A percentile compares a stretch with the other conserved stretches of the same genome.
These are phyloP conservation scores for Tragelaphus buxtoni DNA, from an alignment of 2,113 vertebrate species.

Conservation along the genomic window DNA sequence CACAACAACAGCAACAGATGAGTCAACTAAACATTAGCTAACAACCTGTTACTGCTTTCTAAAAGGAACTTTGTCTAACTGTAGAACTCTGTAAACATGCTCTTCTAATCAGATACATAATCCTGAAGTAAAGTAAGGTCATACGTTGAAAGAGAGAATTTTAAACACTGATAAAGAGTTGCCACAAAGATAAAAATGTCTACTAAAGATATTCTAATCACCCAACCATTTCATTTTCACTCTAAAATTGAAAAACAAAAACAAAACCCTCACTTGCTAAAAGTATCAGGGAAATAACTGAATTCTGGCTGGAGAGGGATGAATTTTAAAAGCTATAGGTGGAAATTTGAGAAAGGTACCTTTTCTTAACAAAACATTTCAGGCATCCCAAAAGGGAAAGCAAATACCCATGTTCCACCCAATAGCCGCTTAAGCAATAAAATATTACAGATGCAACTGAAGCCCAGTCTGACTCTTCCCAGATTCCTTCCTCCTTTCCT, in stretches of 20 bases:
- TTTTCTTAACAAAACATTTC: slow-evolving; percentile 2
- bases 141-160: not conserved
- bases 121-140: slow-evolving; percentile 12
- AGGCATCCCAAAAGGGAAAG: not conserved
- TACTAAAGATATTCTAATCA: not conserved
- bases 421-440: not conserved
- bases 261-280: not conserved
- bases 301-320: not conserved
- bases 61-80: slow-evolving; percentile 16
- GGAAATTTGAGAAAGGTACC: not conserved
- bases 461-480: not conserved
- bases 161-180: slow-evolving; percentile 11
- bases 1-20: not conserved
- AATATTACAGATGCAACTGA: not conserved
- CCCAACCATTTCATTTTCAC: not conserved
- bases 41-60: not conserved
- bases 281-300: not conserved
- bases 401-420: not conserved
- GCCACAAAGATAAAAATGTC: not conserved
- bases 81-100: not conserved
- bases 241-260: slow-evolving; percentile 15
- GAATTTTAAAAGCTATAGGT: not conserved
- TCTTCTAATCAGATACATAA: not conserved
- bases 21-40: not conserved
- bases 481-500: not conserved